Conservation (phyloP, 2,888 invertebrate species). For the Hydriomena furcata region DNA sequence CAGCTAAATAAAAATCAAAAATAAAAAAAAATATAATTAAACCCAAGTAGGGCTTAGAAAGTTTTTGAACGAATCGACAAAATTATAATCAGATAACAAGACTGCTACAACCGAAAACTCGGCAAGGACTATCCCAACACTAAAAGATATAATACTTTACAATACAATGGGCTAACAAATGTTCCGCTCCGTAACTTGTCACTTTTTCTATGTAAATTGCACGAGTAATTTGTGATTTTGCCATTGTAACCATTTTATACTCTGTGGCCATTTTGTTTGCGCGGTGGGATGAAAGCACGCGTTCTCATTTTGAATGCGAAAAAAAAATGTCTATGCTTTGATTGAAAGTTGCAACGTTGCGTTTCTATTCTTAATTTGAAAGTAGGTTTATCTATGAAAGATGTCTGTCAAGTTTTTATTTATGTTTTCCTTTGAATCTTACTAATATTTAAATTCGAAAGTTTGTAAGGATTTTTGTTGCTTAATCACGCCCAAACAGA, state of each 20-base stretch:
- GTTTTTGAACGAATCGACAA: too few relatives aligned
- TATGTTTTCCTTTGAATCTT: too few relatives aligned
- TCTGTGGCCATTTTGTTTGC: constrained; percentile 36
- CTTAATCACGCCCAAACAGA: too few relatives aligned
- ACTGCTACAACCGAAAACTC: constrained; percentile 3
- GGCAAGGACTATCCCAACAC: constrained; percentile 20
- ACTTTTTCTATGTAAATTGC: constrained; percentile 79
- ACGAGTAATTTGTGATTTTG: constrained; percentile 72
- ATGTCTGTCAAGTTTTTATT: not conserved
- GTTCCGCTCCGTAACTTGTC: constrained; percentile 69
- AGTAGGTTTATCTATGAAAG: constrained; percentile 1
- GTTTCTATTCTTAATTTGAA: constrained; percentile 11
- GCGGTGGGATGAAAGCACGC: constrained; percentile 34
- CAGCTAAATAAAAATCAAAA: too few relatives aligned
- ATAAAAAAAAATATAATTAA: too few relatives aligned
- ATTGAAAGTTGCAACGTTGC: constrained; percentile 24
- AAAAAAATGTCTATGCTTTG: constrained; percentile 29
- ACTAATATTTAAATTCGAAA: too few relatives aligned
- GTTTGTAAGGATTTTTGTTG: too few relatives aligned
- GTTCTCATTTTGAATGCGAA: constrained; percentile 20
- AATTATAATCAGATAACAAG: not conserved
- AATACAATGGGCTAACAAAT: constrained; percentile 78
- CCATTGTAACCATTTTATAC: constrained; percentile 46
- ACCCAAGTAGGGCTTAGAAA: not conserved
- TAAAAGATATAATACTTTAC: constrained; percentile 60